These are phyloP conservation scores for Gnathonemus echidnorhynchus DNA, from an alignment of 2,113 vertebrate genomes.

Conservation along the genomic window DNA sequence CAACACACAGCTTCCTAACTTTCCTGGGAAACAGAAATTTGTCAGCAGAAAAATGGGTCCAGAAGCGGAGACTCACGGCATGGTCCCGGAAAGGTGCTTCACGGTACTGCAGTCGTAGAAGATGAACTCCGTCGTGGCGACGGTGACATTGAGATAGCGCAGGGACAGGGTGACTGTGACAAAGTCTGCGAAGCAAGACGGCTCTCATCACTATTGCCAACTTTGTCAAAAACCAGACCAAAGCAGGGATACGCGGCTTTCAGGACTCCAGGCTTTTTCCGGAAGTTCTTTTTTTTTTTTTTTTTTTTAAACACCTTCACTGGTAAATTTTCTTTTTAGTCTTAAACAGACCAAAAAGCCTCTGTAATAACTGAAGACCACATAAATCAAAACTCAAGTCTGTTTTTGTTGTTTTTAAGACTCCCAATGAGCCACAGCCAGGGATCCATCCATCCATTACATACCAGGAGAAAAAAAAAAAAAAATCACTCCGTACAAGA, in stretches of 20 bases:
- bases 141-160: conserved; percentile 69
- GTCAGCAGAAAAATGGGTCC: neutral
- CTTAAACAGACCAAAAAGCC: neutral
- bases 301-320: neutral
- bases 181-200: conserved; percentile 64
- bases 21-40: neutral
- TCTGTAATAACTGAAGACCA: neutral
- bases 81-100: conserved; percentile 72
- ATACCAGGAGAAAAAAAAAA: neutral
- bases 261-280: neutral
- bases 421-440: neutral
- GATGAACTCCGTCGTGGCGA: conserved; percentile 70
- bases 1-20: neutral
- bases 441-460: neutral
- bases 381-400: neutral
- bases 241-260: neutral
- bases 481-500: neutral
- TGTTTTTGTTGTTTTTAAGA: neutral
- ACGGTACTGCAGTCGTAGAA: conserved; percentile 87
- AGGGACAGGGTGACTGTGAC: conserved; percentile 74
- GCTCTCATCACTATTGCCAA: neutral
- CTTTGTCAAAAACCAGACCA: neutral
- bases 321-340: neutral
- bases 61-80: conserved; percentile 69
- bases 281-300: neutral